Percentiles rank a stretch among this genome's conserved stretches.
Evolutionary conservation across 1,140 invertebrate genomes (phyloP).

Genomic region (Periplaneta americana): DNA sequence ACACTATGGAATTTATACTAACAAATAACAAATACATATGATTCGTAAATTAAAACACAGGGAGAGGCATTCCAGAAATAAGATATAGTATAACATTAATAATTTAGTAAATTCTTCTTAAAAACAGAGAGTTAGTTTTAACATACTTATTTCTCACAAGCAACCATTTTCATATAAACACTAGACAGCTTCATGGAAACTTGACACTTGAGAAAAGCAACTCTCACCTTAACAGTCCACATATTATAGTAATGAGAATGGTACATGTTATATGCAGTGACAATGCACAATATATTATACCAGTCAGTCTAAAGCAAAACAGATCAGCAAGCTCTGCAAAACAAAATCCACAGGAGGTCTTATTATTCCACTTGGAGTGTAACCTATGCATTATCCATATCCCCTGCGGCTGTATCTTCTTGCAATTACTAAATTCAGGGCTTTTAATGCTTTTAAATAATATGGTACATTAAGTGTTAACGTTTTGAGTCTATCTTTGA

Average conservation of each 20-base stretch:
- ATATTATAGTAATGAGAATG: too few species aligned
- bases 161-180: neutral
- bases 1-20: neutral
- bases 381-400: neutral
- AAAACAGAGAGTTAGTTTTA: too few species aligned
- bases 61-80: neutral
- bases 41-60: neutral
- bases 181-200: too few species aligned
- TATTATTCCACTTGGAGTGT: too few species aligned
- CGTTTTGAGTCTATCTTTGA: too few species aligned
- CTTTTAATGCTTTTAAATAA: neutral
- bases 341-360: neutral
- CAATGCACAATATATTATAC: slow-evolving; percentile 7
- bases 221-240: neutral
- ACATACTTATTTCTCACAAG: neutral
- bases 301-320: slow-evolving; percentile 7
- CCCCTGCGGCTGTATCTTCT: neutral
- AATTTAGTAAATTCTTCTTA: neutral
- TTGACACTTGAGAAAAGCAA: too few species aligned
- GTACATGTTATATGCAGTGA: slow-evolving; percentile 1
- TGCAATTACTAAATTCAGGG: too few species aligned
- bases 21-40: neutral
- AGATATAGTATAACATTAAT: too few species aligned
- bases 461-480: neutral
- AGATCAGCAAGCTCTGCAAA: slow-evolving; percentile 2